Evolutionary conservation across 2,113 vertebrate genomes (phyloP).

Genomic region (Hoplias malabaricus): DNA sequence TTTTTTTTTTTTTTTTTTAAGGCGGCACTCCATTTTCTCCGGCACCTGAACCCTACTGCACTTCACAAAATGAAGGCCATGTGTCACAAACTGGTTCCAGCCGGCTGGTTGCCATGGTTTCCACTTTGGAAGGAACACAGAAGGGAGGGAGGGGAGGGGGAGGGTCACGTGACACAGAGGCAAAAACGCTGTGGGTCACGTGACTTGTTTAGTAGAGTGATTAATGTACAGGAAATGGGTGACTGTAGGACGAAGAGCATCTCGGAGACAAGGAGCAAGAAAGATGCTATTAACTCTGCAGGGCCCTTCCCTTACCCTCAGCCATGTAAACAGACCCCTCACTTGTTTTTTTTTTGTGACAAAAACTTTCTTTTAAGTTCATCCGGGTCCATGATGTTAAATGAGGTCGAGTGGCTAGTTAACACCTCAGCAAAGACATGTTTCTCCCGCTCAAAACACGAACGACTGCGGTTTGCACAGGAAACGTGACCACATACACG

Average conservation of each 20-base stretch:
- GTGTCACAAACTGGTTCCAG: conserved; percentile 83
- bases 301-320: not conserved
- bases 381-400: not conserved
- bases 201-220: conserved; percentile 80
- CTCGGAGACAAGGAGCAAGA: conserved; percentile 22
- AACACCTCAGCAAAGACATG: not conserved
- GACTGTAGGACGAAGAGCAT: conserved; percentile 42
- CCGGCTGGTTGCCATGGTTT: conserved; percentile 87
- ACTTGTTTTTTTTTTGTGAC: not conserved
- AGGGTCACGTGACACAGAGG: conserved; percentile 76
- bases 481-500: not conserved
- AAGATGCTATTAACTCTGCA: not conserved
- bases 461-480: not conserved
- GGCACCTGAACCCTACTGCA: conserved; percentile 80
- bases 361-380: not conserved
- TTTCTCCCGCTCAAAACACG: no score
- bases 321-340: no score
- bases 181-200: conserved; percentile 77
- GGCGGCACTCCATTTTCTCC: conserved; percentile 78
- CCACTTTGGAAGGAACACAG: conserved; percentile 73
- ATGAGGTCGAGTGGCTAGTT: not conserved
- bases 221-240: conserved; percentile 83
- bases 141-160: conserved; percentile 56
- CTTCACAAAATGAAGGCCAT: conserved; percentile 86
- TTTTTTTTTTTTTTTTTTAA: conserved; percentile 59